Evolutionary conservation across 1,140 invertebrate species (phyloP), one percentile per base, ranked within the genome.

Genomic region (Dysdera silvatica): DNA sequence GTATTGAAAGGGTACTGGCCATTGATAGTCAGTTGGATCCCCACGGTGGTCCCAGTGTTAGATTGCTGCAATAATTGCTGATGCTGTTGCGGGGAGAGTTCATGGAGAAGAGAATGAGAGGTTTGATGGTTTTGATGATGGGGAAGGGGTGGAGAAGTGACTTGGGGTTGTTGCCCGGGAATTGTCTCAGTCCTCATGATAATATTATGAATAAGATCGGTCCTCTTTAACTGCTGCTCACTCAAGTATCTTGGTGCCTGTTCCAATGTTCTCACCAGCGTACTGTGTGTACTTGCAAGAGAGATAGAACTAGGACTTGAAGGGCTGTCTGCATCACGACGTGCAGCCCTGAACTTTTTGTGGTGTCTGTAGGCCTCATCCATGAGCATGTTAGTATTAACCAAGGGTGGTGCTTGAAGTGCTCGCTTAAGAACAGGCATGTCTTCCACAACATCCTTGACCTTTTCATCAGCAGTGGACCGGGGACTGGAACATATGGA

Each of bases 301-400:
- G 83, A 79, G 3, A 77, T 73, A 5, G 48, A 51, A 24, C 45
- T 45, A 20, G 65, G 49, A 37, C 58, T 43, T n/a, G 49, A 43
- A 47, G 62, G 53, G 35, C 65, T 45, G 24, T 67, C 60, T 4
- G 58, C 35, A 56, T 5, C 88, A 78, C 69, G 88, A 75, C 0
- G 87, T 87, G 71, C 67, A n/a, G 70, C 70, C 4, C 91, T 82
- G 81, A 95, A 94, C 74, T 95, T 95, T 75, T 95, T 95, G 80
- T 95, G 91, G 45, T 90, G 89, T 71, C 92, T 90, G 79, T 94
- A 94, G 1, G 90, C 90, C 76, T 93, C 90, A 73, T 93, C 90
- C 89, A 94, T 93, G 37, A 94, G 75, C 1, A 87, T 87, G 71
- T 89, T 89, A 4, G 64, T 59, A 52, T 67, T 71, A 26, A 73